Evolutionary conservation across 2,113 vertebrate species (phyloP).

Genomic region (Syrrhaptes paradoxus): DNA sequence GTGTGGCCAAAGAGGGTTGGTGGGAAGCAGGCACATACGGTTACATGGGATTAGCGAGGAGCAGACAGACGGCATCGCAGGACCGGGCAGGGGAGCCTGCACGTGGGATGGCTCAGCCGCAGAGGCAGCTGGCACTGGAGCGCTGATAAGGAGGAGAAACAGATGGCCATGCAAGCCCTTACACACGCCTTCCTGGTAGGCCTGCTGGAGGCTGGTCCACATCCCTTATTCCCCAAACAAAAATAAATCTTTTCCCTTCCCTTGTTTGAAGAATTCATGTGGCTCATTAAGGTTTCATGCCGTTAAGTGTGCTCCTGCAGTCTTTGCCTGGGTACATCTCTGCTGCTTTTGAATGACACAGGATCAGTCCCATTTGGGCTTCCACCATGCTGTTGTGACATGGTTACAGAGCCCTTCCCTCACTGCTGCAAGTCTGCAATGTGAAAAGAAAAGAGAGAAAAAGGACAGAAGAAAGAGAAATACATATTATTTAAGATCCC

Average conservation of each 20-base stretch:
- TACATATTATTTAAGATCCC: neutral
- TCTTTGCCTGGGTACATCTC: neutral
- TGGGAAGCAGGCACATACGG: neutral
- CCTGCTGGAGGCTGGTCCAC: slow-evolving; percentile 53
- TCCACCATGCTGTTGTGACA: neutral
- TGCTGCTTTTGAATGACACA: accelerated
- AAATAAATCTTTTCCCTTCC: slow-evolving; percentile 29
- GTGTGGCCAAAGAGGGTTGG: neutral
- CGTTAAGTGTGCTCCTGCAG: neutral
- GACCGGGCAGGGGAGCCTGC: neutral
- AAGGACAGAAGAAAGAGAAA: neutral
- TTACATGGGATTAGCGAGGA: neutral
- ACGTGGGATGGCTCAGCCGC: slow-evolving; percentile 19
- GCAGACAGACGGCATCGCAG: neutral
- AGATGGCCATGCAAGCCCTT: slow-evolving; percentile 56
- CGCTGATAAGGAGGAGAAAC: slow-evolving; percentile 55
- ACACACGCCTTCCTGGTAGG: slow-evolving; percentile 56
- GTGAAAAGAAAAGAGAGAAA: neutral
- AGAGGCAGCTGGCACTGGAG: slow-evolving; percentile 54
- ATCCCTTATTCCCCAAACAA: slow-evolving; percentile 38
- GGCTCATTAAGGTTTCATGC: slow-evolving; percentile 19
- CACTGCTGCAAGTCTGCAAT: neutral
- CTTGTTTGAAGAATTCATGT: slow-evolving; percentile 24
- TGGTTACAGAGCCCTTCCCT: neutral
- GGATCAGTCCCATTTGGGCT: neutral